Evolutionary conservation across 37 sponge, comb jelly and placozoan genomes (phyloP), one percentile per base, ranked within the genome.

Genomic region (Hexactinellida sp.): DNA sequence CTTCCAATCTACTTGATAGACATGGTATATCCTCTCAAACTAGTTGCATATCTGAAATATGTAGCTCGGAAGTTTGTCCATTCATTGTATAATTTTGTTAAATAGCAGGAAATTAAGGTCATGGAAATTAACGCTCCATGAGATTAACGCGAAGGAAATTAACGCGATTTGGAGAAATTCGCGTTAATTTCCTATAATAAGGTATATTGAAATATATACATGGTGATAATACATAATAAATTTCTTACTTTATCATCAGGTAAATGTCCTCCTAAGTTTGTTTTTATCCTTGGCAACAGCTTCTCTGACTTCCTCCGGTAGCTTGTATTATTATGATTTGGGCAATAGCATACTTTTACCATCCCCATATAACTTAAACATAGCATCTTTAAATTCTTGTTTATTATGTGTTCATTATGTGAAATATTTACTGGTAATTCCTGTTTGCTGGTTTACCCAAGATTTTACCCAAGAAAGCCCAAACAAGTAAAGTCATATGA

Each of bases 401-500:
- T 28, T 23, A 63, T n/a, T 7, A 63, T 23, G 13, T 63, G 25
- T 63, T 63, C 76, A 63, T 7, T 23, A 7, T 63, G 76, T 63
- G 76, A 63, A 63, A 21, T 63, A 63, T 32, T 63, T 63, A 5
- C 76, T 21, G 76, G 76, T 63, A 63, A 63, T 63, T 7, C 76
- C 13, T 21, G 76, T 23, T 21, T 32, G 13, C 76, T 63, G 25
- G 76, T 21, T 63, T 63, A 63, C 76, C n/a, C 76, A 63, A 23
- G 76, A 63, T 63, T 63, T 63, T 63, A 63, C 76, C 76, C 32
- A 28, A 63, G 76, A 63, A 63, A 21, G 76, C 76, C 76, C 76
- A 63, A 63, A 63, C 76, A 63, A 63, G 76, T 63, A 23, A 63
- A 63, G 30, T 23, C 76, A 63, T 21, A 7, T 63, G 76, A 63